Evolutionary conservation across 2,888 invertebrate species (phyloP).

Genomic region (Eristalinus aeneus): DNA sequence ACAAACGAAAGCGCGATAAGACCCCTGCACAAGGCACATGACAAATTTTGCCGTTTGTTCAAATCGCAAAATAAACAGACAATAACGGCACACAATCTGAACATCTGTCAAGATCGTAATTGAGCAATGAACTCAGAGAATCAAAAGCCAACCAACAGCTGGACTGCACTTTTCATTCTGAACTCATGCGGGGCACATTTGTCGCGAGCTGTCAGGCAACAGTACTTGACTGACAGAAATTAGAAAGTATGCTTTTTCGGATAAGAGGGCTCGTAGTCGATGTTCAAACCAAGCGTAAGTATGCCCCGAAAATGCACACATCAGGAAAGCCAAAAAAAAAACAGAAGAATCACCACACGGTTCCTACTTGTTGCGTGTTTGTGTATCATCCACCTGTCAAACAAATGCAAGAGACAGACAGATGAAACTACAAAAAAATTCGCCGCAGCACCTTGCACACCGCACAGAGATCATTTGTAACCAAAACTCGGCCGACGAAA

Average conservation of each 20-base stretch:
- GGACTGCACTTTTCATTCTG: neutral
- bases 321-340: neutral
- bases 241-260: neutral
- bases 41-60: slow-evolving; percentile 16
- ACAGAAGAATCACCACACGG: neutral
- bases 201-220: neutral
- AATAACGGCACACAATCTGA: neutral
- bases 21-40: slow-evolving; percentile 42
- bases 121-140: neutral
- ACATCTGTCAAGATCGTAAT: neutral
- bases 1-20: slow-evolving; percentile 31
- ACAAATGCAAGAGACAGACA: neutral
- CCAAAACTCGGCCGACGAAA: neutral
- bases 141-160: neutral
- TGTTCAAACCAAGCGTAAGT: neutral
- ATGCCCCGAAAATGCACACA: neutral
- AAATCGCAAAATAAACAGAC: neutral
- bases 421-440: slow-evolving; percentile 10
- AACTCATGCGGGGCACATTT: too few species aligned
- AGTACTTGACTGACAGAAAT: neutral
- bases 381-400: slow-evolving; percentile 1
- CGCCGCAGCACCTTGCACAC: slow-evolving; percentile 38
- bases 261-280: neutral
- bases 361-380: slow-evolving; percentile 57
- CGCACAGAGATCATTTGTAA: neutral